A percentile compares a stretch with the other conserved stretches of the same genome.
These are phyloP conservation scores for Pollenia amentaria DNA, from an alignment of 2,888 invertebrate genomes.

Conservation along the genomic window DNA sequence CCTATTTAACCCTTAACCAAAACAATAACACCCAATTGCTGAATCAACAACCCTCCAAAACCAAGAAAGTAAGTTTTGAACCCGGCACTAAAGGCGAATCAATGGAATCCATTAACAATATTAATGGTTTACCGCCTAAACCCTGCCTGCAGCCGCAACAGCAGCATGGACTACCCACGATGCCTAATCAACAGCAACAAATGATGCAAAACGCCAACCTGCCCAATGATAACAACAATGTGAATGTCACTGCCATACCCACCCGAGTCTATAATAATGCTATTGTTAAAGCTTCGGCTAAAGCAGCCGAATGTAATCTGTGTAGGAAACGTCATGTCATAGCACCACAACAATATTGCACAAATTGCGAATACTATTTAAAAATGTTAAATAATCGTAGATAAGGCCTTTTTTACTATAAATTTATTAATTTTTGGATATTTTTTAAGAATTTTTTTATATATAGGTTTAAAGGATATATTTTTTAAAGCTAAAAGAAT, in stretches of 20 bases:
- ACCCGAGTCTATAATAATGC: constrained; percentile 85
- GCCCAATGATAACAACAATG: constrained; percentile 67
- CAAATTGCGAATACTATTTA: constrained; percentile 97
- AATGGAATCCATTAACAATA: constrained; percentile 54
- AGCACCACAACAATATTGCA: constrained; percentile 92
- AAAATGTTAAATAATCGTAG: constrained; percentile 86
- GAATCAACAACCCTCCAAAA: constrained; percentile 85
- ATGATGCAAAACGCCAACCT: constrained; percentile 40
- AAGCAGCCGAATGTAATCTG: constrained; percentile 91
- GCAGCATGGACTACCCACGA: constrained; percentile 78
- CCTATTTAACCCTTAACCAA: constrained; percentile 82
- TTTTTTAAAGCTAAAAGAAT: constrained; percentile 54
- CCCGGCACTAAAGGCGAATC: constrained; percentile 89
- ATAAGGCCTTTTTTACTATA: constrained; percentile 76
- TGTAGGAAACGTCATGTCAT: constrained; percentile 93
- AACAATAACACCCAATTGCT: constrained; percentile 81
- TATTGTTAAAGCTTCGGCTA: constrained; percentile 85
- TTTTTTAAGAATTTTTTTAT: constrained; percentile 1
- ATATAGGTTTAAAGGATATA: constrained; percentile 19
- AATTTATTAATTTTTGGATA: constrained; percentile 4
- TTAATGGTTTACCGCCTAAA: constrained; percentile 75
- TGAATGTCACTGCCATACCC: constrained; percentile 83
- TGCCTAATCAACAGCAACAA: constrained; percentile 38
- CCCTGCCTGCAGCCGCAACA: constrained; percentile 76
- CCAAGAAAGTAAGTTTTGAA: constrained; percentile 91